Evolutionary conservation across 2,888 invertebrate species (phyloP), one percentile per base, ranked within the genome.

Genomic region (Tetheella fluctuosa): DNA sequence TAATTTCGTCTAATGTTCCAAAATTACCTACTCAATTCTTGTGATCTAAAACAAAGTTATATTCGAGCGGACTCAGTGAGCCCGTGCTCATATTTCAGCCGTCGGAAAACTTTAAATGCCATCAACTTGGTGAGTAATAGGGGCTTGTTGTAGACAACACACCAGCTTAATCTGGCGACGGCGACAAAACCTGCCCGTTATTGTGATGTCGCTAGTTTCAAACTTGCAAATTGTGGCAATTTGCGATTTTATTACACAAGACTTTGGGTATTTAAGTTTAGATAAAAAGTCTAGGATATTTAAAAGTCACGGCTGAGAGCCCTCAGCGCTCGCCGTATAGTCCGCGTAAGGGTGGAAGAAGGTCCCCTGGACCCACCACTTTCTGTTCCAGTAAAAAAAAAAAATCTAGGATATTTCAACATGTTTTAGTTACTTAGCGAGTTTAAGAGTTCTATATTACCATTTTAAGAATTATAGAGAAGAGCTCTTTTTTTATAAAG

Each of bases 61-160:
- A 79, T 77, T 79, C 76, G 69, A 79, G 65, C 73, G 65, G 59
- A 48, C 48, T 48, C 48, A 48, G 34, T 30, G 54, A 65, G 63
- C 61, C 64, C 64, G 71, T 80, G 74, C 78, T 85, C 82, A 87
- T 85, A 87, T 86, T 86, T 88, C 80, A 79, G 73, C 65, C 69
- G 71, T 71, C 74, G 74, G 73, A 78, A 83, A 88, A 88, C 81
- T 88, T 87, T 84, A 84, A 55, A 84, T 80, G 80, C 77, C 76
- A 76, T 81, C 79, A 83, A 88, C 79, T 88, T 88, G 81, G 73
- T 80, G 81, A 84, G 84, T 84, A 84, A 86, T 85, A 84, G 85
- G 78, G 73, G 77, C 83, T 79, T 79, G 83, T 77, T 79, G 79
- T 72, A 75, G 73, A 79, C 79, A 76, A 75, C 48, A 30, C 70